A percentile compares a stretch with the other conserved stretches of the same genome.
phyloP scores from a whole-genome alignment of 2,888 invertebrate genomes.

The Polylopha cassiicola region DNA sequence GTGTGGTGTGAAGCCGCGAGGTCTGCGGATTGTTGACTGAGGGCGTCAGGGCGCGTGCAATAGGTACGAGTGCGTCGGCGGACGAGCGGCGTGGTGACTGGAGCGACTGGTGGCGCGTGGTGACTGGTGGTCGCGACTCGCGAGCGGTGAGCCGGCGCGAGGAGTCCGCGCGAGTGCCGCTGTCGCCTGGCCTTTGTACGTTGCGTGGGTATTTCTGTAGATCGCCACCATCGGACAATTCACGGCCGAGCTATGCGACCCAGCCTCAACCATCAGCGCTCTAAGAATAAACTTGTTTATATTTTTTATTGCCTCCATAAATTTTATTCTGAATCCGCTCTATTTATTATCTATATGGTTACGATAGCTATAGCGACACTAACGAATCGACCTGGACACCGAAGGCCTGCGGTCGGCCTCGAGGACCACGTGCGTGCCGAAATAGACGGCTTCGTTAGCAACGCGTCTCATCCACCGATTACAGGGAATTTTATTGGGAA shows the following conservation, averaged over 20 bases:
- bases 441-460: conserved; percentile 42
- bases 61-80: no score
- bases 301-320: conserved; percentile 68
- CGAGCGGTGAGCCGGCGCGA: conserved; percentile 47
- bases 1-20: conserved; percentile 16
- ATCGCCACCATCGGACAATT: conserved; percentile 73
- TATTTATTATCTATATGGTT: conserved; percentile 34
- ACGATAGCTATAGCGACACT: conserved; percentile 15
- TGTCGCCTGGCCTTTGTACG: conserved; percentile 47
- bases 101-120: not conserved
- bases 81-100: no score
- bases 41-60: no score
- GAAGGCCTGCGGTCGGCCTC: conserved; percentile 52
- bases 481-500: conserved; percentile 37
- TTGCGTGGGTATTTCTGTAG: conserved; percentile 72
- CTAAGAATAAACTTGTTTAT: conserved; percentile 77
- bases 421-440: conserved; percentile 69
- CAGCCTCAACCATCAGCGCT: conserved; percentile 67
- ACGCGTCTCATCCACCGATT: conserved; percentile 32
- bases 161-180: conserved; percentile 15
- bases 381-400: conserved; percentile 16
- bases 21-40: conserved; percentile 17
- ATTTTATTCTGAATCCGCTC: conserved; percentile 52
- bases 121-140: conserved; percentile 36
- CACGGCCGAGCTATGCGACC: conserved; percentile 69